phyloP scores from a whole-genome alignment of 1,140 invertebrate genomes.

The Scaptomyza pallida region DNA sequence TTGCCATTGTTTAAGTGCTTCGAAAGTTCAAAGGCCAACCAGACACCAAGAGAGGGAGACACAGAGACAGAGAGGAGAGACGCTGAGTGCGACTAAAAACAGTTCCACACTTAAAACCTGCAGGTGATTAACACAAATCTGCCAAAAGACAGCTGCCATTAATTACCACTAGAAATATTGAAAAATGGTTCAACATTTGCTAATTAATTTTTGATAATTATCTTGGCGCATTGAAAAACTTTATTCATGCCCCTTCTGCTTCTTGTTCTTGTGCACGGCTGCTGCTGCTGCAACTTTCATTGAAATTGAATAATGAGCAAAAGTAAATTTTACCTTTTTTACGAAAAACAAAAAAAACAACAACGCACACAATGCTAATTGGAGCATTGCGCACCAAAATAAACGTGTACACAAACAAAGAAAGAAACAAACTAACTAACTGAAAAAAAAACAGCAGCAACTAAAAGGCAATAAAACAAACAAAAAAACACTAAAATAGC shows the following conservation, averaged over 20 bases:
- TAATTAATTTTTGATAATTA: slow-evolving; percentile 73
- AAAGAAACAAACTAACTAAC: no score
- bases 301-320: slow-evolving; percentile 52
- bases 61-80: no score
- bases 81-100: not conserved
- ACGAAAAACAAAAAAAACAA: slow-evolving; percentile 28
- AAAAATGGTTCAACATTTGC: slow-evolving; percentile 57
- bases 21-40: slow-evolving; percentile 67
- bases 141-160: slow-evolving; percentile 43
- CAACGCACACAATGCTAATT: slow-evolving; percentile 53
- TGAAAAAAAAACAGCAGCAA: slow-evolving; percentile 7
- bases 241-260: slow-evolving; percentile 11
- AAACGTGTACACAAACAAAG: slow-evolving; percentile 47
- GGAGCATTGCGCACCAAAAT: slow-evolving; percentile 72
- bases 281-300: not conserved
- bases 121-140: slow-evolving; percentile 50
- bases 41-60: not conserved
- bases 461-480: slow-evolving; percentile 17
- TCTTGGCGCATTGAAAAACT: slow-evolving; percentile 31
- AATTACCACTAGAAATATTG: slow-evolving; percentile 53
- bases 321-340: slow-evolving; percentile 44
- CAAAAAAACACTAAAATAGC: no score
- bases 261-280: not conserved
- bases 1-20: slow-evolving; percentile 47
- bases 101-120: not conserved